phyloP scores from a whole-genome alignment of 2,113 vertebrate genomes.

The Ophthalmolycus amberensis region DNA sequence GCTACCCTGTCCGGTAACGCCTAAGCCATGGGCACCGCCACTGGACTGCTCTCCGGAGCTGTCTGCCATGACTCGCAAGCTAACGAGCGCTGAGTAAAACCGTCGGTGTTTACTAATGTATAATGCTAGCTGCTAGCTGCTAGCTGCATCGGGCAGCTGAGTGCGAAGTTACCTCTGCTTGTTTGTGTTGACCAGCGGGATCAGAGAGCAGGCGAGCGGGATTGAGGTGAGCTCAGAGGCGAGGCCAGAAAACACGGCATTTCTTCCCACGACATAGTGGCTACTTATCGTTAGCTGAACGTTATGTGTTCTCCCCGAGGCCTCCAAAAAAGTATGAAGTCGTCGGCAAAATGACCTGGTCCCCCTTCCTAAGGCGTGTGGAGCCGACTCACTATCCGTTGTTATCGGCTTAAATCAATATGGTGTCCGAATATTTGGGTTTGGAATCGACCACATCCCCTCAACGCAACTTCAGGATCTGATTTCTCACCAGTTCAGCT shows the following conservation, averaged over 20 bases:
- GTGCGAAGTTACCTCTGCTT: slow-evolving; percentile 26
- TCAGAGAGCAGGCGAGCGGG: slow-evolving; percentile 46
- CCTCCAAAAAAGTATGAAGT: slow-evolving; percentile 50
- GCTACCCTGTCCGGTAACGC: slow-evolving; percentile 62
- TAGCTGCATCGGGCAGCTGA: slow-evolving; percentile 50
- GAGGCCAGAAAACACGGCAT: slow-evolving; percentile 48
- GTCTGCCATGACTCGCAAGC: slow-evolving; percentile 79
- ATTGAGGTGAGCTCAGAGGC: slow-evolving; percentile 33
- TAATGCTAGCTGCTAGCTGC: slow-evolving; percentile 27
- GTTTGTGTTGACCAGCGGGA: slow-evolving; percentile 9
- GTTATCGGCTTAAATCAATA: neutral
- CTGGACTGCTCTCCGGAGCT: slow-evolving; percentile 69
- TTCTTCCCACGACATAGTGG: slow-evolving; percentile 67
- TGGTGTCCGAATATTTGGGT: neutral
- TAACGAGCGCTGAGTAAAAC: slow-evolving; percentile 41
- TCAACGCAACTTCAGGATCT: slow-evolving; percentile 55
- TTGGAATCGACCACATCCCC: slow-evolving; percentile 6
- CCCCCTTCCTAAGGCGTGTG: neutral
- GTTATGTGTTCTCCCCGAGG: slow-evolving; percentile 10
- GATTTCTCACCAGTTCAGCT: slow-evolving; percentile 9
- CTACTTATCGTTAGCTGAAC: slow-evolving; percentile 57
- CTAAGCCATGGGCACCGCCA: slow-evolving; percentile 61
- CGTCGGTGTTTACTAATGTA: slow-evolving; percentile 24
- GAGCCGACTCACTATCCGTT: neutral
- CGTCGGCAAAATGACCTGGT: neutral